Evolutionary conservation across 2,888 invertebrate species (phyloP).

Genomic region (Leptopterna dolabrata): DNA sequence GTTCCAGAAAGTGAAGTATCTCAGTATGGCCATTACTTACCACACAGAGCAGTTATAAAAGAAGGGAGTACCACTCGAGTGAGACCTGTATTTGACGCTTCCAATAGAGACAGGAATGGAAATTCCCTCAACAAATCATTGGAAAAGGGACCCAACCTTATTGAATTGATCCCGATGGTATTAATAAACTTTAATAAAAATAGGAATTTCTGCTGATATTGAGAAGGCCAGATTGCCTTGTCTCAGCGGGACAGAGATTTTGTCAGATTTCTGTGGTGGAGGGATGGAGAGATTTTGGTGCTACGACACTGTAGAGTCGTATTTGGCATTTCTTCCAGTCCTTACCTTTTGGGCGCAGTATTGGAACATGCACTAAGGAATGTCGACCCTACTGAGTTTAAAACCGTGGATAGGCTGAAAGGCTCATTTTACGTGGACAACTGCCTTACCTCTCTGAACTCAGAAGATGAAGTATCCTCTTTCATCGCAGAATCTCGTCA

Average conservation of each 20-base stretch:
- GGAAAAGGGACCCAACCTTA: slow-evolving; percentile 61
- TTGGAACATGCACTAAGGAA: slow-evolving; percentile 53
- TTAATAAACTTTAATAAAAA: slow-evolving; percentile 59
- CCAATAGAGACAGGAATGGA: slow-evolving; percentile 30
- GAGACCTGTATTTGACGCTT: slow-evolving; percentile 22
- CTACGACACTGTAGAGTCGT: slow-evolving; percentile 49
- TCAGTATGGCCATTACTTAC: slow-evolving; percentile 7
- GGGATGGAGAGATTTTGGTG: slow-evolving; percentile 31
- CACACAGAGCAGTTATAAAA: slow-evolving; percentile 22
- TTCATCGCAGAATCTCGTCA: slow-evolving; percentile 22
- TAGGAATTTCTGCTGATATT: slow-evolving; percentile 61
- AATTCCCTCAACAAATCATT: slow-evolving; percentile 61
- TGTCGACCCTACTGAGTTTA: neutral
- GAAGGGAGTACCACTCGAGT: slow-evolving; percentile 6
- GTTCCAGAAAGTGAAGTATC: slow-evolving; percentile 10
- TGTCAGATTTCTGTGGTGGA: slow-evolving; percentile 40
- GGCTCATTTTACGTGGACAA: slow-evolving; percentile 54
- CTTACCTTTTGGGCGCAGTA: slow-evolving; percentile 57
- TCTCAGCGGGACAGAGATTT: slow-evolving; percentile 14
- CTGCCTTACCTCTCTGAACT: slow-evolving; percentile 37
- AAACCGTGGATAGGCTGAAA: slow-evolving; percentile 34
- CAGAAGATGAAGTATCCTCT: slow-evolving; percentile 8
- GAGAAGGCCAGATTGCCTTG: slow-evolving; percentile 51
- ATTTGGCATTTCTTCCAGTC: slow-evolving; percentile 51
- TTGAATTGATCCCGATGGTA: slow-evolving; percentile 60